Evolutionary conservation across 2,888 invertebrate genomes (phyloP), one percentile per base, ranked within the genome.

Genomic region (Dicyrtomina minuta): DNA sequence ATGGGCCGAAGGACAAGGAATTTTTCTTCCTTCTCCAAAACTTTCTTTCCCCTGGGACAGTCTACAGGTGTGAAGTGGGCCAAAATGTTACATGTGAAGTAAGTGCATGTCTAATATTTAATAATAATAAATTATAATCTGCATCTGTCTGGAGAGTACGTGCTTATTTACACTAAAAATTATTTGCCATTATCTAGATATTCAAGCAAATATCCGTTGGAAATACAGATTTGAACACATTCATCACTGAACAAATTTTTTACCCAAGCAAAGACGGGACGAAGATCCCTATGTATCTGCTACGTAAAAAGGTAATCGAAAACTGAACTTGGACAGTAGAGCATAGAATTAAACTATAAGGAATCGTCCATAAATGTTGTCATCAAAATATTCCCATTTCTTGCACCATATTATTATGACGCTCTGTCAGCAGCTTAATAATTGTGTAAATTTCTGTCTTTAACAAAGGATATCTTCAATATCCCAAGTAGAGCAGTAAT

Each of bases 241-340:
- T 91, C 80, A 89, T 89, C 80, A 91, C 91, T 15, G 88, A 89
- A 72, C 98, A 98, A 84, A 87, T 95, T 68, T 97, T 97, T 84
- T 98, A 93, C 81, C 82, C 86, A 1, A 95, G 95, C 83, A 94
- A 92, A 83, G 97, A 98, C 83, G 93, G 91, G 78, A 95, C 94
- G 22, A 89, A 90, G 83, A 88, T 98, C 78, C 97, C 97, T 20
- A 96, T 98, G 96, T 98, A 96, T 82, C 89, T 98, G 74, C 88
- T 92, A 68, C 87, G 88, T 72, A 91, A 89, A 82, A 90, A 90
- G 84, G 75, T 71, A 66, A 17, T 22, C 8, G 3, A 5, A 8
- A 33, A 33, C 8, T 33, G 33, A 5, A n/a, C n/a, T 15, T 43
- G 59, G n/a, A 22, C 6, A 46, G 26, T 2, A 59, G 66, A 55